Percentiles rank a stretch among this genome's conserved stretches.
These are phyloP conservation scores for Geopemphigus sp. DNA, from an alignment of 1,140 invertebrate genomes.

Conservation along the genomic window DNA sequence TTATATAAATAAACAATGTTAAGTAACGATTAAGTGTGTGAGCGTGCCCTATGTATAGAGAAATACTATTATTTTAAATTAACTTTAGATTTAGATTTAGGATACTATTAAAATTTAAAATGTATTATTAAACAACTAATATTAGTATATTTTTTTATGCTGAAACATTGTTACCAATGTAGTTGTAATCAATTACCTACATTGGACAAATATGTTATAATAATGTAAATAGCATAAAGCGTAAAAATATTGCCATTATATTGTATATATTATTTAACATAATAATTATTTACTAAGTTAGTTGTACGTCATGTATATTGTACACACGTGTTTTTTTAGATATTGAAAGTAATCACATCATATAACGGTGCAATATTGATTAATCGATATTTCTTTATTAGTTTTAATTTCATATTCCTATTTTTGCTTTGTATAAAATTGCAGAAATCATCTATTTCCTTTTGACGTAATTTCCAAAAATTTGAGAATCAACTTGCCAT, in stretches of 20 bases:
- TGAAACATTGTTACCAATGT: slow-evolving; percentile 38
- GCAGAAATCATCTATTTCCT: slow-evolving; percentile 25
- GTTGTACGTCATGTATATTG: not conserved
- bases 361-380: slow-evolving; percentile 42
- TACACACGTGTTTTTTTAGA: not conserved
- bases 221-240: slow-evolving; percentile 42
- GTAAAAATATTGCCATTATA: slow-evolving; percentile 35
- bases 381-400: slow-evolving; percentile 30
- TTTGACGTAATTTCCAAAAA: slow-evolving; percentile 8
- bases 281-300: slow-evolving; percentile 36
- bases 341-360: slow-evolving; percentile 39
- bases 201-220: slow-evolving; percentile 41
- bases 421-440: slow-evolving; percentile 41
- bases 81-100: slow-evolving; percentile 28
- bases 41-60: slow-evolving; percentile 45
- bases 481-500: slow-evolving; percentile 41
- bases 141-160: slow-evolving; percentile 49
- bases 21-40: slow-evolving; percentile 39
- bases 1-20: slow-evolving; percentile 23
- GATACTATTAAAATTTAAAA: not conserved
- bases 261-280: slow-evolving; percentile 25
- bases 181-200: slow-evolving; percentile 20
- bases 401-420: slow-evolving; percentile 25
- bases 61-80: slow-evolving; percentile 35
- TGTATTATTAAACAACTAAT: slow-evolving; percentile 26